Evolutionary conservation across 2,113 vertebrate species (phyloP).

Genomic region (Phoxinus phoxinus): DNA sequence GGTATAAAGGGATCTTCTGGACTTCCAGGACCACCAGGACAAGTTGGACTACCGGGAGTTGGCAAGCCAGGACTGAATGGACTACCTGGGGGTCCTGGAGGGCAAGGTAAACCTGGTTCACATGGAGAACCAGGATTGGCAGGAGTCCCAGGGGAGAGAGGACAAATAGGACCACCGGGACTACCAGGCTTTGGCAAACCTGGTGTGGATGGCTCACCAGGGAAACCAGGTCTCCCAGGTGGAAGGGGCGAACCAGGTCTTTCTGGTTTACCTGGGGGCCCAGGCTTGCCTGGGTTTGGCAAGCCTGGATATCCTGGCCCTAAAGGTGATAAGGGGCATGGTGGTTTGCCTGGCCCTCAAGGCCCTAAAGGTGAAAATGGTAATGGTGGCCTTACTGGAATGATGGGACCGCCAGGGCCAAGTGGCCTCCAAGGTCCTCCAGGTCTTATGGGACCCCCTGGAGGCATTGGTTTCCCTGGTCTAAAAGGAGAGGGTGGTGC

Average conservation of each 20-base stretch:
- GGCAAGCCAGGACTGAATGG: conserved; percentile 89
- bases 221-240: conserved; percentile 85
- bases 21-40: conserved; percentile 83
- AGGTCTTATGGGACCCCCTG: conserved; percentile 85
- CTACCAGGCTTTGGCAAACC: conserved; percentile 88
- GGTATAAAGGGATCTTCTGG: conserved; percentile 88
- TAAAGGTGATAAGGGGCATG: conserved; percentile 88
- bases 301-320: conserved; percentile 90
- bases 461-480: conserved; percentile 86
- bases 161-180: conserved; percentile 85
- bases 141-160: conserved; percentile 82
- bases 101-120: conserved; percentile 84
- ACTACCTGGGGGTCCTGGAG: conserved; percentile 86
- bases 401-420: conserved; percentile 82
- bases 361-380: conserved; percentile 91
- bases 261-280: conserved; percentile 84
- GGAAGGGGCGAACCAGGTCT: conserved; percentile 79
- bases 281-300: conserved; percentile 86
- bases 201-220: conserved; percentile 87
- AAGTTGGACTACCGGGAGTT: conserved; percentile 82
- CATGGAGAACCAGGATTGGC: conserved; percentile 83
- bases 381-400: conserved; percentile 82
- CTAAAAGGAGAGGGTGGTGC: conserved; percentile 87
- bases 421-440: conserved; percentile 87
- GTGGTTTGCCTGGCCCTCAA: conserved; percentile 81